A percentile compares a stretch with the other conserved stretches of the same genome.
Evolutionary conservation across 2,888 invertebrate species (phyloP).

Genomic region (Creontiades dilutus): DNA sequence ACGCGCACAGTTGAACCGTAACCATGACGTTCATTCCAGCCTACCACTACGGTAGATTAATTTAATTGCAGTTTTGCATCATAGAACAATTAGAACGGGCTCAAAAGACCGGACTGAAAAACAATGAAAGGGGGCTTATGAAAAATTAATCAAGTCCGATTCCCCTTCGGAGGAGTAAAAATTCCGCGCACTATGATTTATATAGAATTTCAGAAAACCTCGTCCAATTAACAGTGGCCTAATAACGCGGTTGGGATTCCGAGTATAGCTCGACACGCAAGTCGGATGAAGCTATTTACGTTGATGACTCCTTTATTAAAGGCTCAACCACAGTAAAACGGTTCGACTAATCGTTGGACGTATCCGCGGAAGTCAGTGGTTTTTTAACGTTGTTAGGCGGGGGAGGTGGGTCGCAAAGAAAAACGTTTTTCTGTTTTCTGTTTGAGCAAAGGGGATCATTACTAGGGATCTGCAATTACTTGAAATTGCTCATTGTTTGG

Average conservation of each 20-base stretch:
- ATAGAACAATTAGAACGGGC: not conserved
- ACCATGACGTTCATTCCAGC: not conserved
- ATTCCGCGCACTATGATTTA: constrained; percentile 19
- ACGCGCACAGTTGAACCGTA: no score
- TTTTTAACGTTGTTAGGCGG: not conserved
- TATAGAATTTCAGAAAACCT: constrained; percentile 5
- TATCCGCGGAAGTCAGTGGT: not conserved
- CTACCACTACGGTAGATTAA: not conserved
- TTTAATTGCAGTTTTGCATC: not conserved
- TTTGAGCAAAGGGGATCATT: not conserved
- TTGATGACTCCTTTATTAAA: constrained; percentile 34
- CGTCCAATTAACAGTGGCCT: constrained; percentile 19
- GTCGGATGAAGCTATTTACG: constrained; percentile 39
- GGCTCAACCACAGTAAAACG: constrained; percentile 16
- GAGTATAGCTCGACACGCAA: constrained; percentile 19
- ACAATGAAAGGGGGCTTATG: not conserved
- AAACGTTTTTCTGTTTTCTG: not conserved
- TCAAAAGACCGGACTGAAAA: not conserved
- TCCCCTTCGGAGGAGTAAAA: not conserved
- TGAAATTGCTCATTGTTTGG: not conserved
- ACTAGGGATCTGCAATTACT: not conserved
- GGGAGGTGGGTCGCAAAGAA: not conserved
- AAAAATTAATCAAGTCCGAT: constrained; percentile 15
- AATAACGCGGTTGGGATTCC: constrained; percentile 24
- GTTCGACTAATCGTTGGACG: not conserved